Base-by-base conservation (phyloP, 2,797 vertebrate genomes). In the Tapera naevia region DNA sequence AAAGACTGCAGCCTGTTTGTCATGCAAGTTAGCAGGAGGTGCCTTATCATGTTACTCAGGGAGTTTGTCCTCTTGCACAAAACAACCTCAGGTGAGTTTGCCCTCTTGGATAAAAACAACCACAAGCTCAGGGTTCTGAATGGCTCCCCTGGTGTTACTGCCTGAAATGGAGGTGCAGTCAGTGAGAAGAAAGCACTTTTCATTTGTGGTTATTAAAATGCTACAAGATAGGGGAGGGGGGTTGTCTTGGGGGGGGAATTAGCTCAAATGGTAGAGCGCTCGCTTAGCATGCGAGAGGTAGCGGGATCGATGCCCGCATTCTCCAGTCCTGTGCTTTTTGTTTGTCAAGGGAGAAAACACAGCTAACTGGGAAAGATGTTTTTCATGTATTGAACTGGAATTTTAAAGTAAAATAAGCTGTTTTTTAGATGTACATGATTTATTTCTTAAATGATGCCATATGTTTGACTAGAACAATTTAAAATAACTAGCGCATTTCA, bases 221-320 rank as follows among this genome's bases (percentile, higher is more conserved):
- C 7, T 22, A 54, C 14, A 5, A 13, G n/a, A n/a, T n/a, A n/a
- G n/a, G n/a, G n/a, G n/a, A n/a, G n/a, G n/a, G n/a, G n/a, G n/a
- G n/a, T n/a, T n/a, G n/a, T n/a, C n/a, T n/a, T n/a, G n/a, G n/a
- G 27, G 12, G 51, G 90, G 89, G 89, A 95, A 93, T 93, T 95
- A 94, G 91, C 88, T 96, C 91, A 94, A 91, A 66, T 94, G 89
- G 97, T 97, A 97, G 96, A 96, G 96, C 54, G 94, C 96, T 97
- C 27, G 90, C 95, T 97, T 97, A 96, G 97, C 96, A 97, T 97
- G 96, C 24, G 84, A 97, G 97, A 97, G 96, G 96, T 87, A 97
- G 95, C 13, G 81, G 93, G 94, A 94, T 95, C 93, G 79, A 95
- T 91, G 91, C 94, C 94, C 61, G 79, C 93, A 93, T 94, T 95